These are phyloP conservation scores for Apotomis betuletana DNA, from an alignment of 2,888 invertebrate species.

Conservation along the genomic window DNA sequence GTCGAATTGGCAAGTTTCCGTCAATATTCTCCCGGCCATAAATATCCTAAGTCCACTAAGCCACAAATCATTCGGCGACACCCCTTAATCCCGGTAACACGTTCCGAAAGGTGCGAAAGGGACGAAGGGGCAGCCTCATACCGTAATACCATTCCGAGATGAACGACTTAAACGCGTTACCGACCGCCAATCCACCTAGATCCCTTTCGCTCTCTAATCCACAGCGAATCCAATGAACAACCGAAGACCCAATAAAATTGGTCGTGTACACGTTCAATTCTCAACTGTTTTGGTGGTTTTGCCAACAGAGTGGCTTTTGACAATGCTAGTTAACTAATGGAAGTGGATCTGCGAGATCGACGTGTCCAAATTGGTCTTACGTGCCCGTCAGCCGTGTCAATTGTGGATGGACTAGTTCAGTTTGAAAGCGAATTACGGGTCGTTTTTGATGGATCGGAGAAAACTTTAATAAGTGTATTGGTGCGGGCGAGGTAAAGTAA, in stretches of 20 bases:
- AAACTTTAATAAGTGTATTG: conserved; percentile 29
- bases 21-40: conserved; percentile 35
- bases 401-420: conserved; percentile 56
- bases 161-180: conserved; percentile 80
- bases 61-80: conserved; percentile 58
- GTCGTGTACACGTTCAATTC: conserved; percentile 66
- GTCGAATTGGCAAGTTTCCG: conserved; percentile 18
- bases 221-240: conserved; percentile 51
- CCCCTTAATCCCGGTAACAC: conserved; percentile 69
- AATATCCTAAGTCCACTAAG: conserved; percentile 44
- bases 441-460: conserved; percentile 29
- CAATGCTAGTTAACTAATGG: conserved; percentile 80
- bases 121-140: conserved; percentile 60
- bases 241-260: conserved; percentile 58
- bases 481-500: conserved; percentile 8
- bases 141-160: conserved; percentile 82
- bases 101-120: conserved; percentile 62
- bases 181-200: conserved; percentile 62
- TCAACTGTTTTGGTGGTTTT: conserved; percentile 75
- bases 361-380: conserved; percentile 67
- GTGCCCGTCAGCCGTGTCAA: conserved; percentile 57
- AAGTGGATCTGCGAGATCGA: conserved; percentile 62
- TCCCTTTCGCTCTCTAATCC: conserved; percentile 49
- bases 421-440: conserved; percentile 50
- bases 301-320: conserved; percentile 76